phyloP scores from a whole-genome alignment of 1,140 invertebrate genomes.

The Mesaphorura yosii region DNA sequence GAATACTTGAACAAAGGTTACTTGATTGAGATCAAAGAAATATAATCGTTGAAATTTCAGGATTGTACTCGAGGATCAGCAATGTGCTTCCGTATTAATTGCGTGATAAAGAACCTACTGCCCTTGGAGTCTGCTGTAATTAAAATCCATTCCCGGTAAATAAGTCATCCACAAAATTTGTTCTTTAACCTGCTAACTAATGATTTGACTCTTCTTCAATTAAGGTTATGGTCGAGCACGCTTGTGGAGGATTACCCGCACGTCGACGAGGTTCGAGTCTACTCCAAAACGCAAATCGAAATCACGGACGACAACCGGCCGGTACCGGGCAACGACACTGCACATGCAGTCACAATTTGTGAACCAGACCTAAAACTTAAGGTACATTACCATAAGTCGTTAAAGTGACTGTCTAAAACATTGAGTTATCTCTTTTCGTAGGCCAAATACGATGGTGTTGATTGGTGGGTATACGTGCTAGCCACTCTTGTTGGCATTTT shows the following conservation, averaged over 20 bases:
- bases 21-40: not conserved
- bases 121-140: constrained; percentile 63
- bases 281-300: constrained; percentile 59
- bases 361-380: constrained; percentile 28
- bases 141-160: constrained; percentile 56
- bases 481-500: constrained; percentile 26
- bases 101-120: constrained; percentile 61
- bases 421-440: not conserved
- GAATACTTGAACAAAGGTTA: no score
- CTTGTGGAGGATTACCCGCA: constrained; percentile 73
- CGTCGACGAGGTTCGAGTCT: constrained; percentile 69
- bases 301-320: constrained; percentile 62
- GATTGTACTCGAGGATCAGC: constrained; percentile 66
- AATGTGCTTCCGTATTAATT: constrained; percentile 73
- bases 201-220: not conserved
- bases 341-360: constrained; percentile 19
- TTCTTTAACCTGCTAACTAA: not conserved
- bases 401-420: not conserved
- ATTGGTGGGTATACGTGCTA: constrained; percentile 29
- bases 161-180: constrained; percentile 1
- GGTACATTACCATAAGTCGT: not conserved
- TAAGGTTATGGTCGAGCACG: constrained; percentile 77
- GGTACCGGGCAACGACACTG: constrained; percentile 24
- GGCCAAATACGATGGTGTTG: constrained; percentile 24
- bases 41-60: constrained; percentile 36